phyloP scores from a whole-genome alignment of 2,113 vertebrate genomes.

The Puffinus mauretanicus region DNA sequence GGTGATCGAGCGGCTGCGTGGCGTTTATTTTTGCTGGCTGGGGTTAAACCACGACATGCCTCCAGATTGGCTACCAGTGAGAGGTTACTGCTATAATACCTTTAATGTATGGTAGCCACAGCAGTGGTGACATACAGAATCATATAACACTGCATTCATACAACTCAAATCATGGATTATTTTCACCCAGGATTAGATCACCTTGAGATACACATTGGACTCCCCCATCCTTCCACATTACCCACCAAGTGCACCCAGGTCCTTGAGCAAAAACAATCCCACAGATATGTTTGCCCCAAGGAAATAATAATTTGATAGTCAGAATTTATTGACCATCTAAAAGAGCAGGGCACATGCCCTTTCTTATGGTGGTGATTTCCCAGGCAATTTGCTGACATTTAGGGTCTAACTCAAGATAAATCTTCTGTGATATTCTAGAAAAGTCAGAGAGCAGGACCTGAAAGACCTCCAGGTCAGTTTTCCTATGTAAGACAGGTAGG shows the following conservation, averaged over 20 bases:
- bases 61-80: no score
- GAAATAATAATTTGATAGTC: not conserved
- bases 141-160: not conserved
- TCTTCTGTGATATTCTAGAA: not conserved
- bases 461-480: not conserved
- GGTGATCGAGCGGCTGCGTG: no score
- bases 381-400: not conserved
- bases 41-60: no score
- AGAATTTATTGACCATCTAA: not conserved
- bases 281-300: not conserved
- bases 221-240: not conserved
- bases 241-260: not conserved
- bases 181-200: not conserved
- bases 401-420: not conserved
- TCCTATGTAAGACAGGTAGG: not conserved
- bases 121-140: not conserved
- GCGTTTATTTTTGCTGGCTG: no score
- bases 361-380: not conserved
- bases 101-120: not conserved
- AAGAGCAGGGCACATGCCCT: not conserved
- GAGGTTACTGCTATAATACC: not conserved
- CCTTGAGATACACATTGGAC: not conserved
- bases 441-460: not conserved
- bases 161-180: not conserved
- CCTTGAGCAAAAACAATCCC: not conserved